Evolutionary conservation across 2,113 vertebrate species (phyloP).

Genomic region (Engraulis encrasicolus): DNA sequence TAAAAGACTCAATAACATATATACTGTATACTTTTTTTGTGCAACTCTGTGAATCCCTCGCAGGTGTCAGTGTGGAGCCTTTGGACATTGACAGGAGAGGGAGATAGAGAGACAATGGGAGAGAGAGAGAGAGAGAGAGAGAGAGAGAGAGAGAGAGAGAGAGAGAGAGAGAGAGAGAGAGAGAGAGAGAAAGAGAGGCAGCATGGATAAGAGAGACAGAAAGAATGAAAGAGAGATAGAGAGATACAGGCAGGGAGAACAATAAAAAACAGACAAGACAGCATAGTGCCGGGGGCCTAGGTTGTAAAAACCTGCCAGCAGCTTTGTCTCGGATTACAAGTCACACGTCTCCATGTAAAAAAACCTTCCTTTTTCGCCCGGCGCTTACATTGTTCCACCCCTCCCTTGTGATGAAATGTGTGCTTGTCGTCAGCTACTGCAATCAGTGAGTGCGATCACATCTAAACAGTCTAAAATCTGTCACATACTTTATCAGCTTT

Average conservation of each 20-base stretch:
- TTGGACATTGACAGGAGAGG: neutral
- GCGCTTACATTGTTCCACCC: neutral
- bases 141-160: too few relatives aligned
- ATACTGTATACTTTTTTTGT: too few relatives aligned
- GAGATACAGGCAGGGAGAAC: too few relatives aligned
- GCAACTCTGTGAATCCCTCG: neutral
- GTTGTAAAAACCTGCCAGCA: conserved; percentile 3
- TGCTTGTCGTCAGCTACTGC: neutral
- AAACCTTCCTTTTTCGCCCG: neutral
- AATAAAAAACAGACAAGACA: too few relatives aligned
- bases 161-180: neutral
- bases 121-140: neutral
- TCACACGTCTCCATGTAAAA: neutral
- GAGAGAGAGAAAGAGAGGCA: neutral
- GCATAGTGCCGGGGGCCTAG: too few relatives aligned
- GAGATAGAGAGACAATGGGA: too few relatives aligned
- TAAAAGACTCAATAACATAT: too few relatives aligned
- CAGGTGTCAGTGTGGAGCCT: conserved; percentile 7
- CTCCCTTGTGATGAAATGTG: neutral
- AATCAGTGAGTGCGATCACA: conserved; percentile 8
- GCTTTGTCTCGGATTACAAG: conserved; percentile 1
- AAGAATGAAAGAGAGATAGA: too few relatives aligned
- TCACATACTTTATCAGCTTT: conserved; percentile 9
- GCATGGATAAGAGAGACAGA: too few relatives aligned
- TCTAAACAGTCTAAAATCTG: neutral